A percentile compares a stretch with the other conserved stretches of the same genome.
phyloP scores from a whole-genome alignment of 2,888 invertebrate species.

The Tricholauxania praeusta region DNA sequence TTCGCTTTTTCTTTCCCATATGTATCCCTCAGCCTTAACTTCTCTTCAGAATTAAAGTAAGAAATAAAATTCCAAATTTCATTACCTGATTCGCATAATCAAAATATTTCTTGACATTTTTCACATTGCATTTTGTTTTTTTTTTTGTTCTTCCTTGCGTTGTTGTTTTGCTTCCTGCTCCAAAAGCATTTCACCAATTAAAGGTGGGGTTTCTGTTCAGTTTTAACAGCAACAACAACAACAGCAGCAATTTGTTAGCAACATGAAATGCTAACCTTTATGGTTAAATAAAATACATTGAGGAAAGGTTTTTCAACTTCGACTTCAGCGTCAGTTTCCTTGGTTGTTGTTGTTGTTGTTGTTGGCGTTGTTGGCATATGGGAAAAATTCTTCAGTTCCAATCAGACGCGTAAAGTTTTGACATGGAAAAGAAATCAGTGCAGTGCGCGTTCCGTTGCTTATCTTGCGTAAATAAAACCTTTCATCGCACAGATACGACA shows the following conservation, averaged over 20 bases:
- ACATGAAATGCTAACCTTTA: not conserved
- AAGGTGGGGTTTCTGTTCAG: slow-evolving; percentile 2
- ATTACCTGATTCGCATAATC: slow-evolving; percentile 46
- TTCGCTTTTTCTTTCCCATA: too few relatives aligned
- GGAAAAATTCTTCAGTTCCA: slow-evolving; percentile 33
- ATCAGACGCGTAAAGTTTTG: slow-evolving; percentile 26
- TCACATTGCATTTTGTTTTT: slow-evolving; percentile 23
- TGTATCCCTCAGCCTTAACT: too few relatives aligned
- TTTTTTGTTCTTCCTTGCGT: too few relatives aligned
- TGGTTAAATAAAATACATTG: not conserved
- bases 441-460: slow-evolving; percentile 1
- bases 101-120: slow-evolving; percentile 45
- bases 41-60: not conserved
- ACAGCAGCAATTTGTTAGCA: not conserved
- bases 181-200: not conserved
- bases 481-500: not conserved
- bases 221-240: not conserved
- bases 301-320: slow-evolving; percentile 19
- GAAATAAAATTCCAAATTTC: slow-evolving; percentile 37
- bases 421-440: slow-evolving; percentile 32
- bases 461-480: slow-evolving; percentile 9
- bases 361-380: slow-evolving; percentile 3
- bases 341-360: not conserved
- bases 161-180: not conserved
- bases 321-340: not conserved